These are phyloP conservation scores for Ophion costatus DNA, from an alignment of 2,888 invertebrate genomes.

Conservation along the genomic window DNA sequence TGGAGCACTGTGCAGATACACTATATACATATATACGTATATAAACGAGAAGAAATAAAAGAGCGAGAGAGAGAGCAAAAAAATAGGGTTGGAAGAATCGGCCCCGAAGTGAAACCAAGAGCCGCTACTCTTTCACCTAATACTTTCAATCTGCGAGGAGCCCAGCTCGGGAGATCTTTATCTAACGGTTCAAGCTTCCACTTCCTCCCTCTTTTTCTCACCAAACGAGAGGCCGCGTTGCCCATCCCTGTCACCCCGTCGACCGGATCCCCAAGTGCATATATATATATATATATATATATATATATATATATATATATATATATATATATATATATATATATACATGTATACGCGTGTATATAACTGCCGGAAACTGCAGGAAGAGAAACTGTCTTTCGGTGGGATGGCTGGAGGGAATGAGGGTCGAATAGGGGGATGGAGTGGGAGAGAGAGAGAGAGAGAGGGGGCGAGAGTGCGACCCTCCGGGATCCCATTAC, in stretches of 20 bases:
- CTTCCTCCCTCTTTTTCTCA: conserved; percentile 63
- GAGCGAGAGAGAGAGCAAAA: conserved; percentile 49
- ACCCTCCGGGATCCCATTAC: conserved; percentile 83
- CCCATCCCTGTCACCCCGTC: conserved; percentile 49
- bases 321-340: conserved; percentile 20
- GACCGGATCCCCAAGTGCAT: conserved; percentile 41
- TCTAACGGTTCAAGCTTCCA: conserved; percentile 83
- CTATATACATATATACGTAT: conserved; percentile 2
- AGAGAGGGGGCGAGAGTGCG: conserved; percentile 45
- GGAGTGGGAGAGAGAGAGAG: too few relatives aligned
- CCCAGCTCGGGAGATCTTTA: conserved; percentile 82
- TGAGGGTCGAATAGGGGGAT: conserved; percentile 66
- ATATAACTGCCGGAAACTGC: conserved; percentile 17
- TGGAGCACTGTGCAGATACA: conserved; percentile 38
- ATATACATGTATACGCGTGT: not conserved
- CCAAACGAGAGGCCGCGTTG: conserved; percentile 57
- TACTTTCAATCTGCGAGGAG: conserved; percentile 78
- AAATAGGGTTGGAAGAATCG: conserved; percentile 55
- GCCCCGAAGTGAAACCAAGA: conserved; percentile 56
- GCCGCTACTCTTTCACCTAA: conserved; percentile 71
- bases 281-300: conserved; percentile 21
- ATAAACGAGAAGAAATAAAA: not conserved
- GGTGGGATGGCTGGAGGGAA: conserved; percentile 57
- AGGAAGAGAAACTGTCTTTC: conserved; percentile 45
- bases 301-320: not conserved